These are phyloP conservation scores for Gerris lacustris DNA, from an alignment of 2,888 invertebrate species.

Conservation along the genomic window DNA sequence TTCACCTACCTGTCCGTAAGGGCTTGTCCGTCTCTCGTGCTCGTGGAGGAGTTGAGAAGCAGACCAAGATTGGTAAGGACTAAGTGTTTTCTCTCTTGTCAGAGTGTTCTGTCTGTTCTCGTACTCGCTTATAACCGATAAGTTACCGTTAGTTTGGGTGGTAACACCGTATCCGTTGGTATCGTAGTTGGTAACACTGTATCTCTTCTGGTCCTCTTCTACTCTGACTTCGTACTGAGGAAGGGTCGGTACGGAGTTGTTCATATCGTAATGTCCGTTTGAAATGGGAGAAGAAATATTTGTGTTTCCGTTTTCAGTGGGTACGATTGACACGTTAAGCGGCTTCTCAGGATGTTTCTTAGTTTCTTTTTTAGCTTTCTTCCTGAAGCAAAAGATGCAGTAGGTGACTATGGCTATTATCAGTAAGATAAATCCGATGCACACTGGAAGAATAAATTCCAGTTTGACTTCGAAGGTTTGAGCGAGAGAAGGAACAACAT, in stretches of 20 bases:
- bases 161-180: slow-evolving; percentile 15
- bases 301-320: slow-evolving; percentile 31
- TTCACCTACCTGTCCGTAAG: slow-evolving; percentile 33
- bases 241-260: slow-evolving; percentile 24
- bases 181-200: slow-evolving; percentile 37
- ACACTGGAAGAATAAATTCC: slow-evolving; percentile 41
- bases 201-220: slow-evolving; percentile 41
- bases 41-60: slow-evolving; percentile 48
- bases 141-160: slow-evolving; percentile 25
- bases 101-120: slow-evolving; percentile 33
- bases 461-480: slow-evolving; percentile 38
- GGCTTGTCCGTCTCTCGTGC: slow-evolving; percentile 46
- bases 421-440: slow-evolving; percentile 40
- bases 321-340: slow-evolving; percentile 39
- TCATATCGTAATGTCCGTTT: slow-evolving; percentile 23
- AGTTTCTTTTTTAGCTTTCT: slow-evolving; percentile 33
- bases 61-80: slow-evolving; percentile 48
- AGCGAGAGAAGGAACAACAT: slow-evolving; percentile 37
- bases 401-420: slow-evolving; percentile 36
- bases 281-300: slow-evolving; percentile 27
- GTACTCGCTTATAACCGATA: slow-evolving; percentile 29
- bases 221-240: slow-evolving; percentile 34
- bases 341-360: slow-evolving; percentile 30
- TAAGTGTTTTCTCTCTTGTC: slow-evolving; percentile 39
- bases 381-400: slow-evolving; percentile 42